These are phyloP conservation scores for Bilobella aurantiaca DNA, from an alignment of 1,140 invertebrate genomes.

Conservation along the genomic window DNA sequence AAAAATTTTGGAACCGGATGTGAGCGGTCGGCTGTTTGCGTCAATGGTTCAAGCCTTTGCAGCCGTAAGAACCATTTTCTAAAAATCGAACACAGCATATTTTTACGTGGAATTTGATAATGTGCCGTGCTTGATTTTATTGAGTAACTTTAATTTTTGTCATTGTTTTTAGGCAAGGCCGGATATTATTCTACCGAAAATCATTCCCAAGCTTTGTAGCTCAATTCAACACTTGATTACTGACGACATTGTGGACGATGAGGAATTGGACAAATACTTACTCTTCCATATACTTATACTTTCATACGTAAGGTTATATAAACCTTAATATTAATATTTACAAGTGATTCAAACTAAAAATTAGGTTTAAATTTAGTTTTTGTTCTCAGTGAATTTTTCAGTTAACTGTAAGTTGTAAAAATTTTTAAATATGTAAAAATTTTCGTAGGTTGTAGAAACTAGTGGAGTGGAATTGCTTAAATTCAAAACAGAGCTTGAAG, in stretches of 20 bases:
- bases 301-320: constrained; percentile 48
- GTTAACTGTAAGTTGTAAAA: neutral
- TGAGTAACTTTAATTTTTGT: neutral
- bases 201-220: constrained; percentile 60
- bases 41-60: constrained; percentile 58
- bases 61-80: constrained; percentile 45
- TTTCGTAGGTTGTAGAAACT: constrained; percentile 25
- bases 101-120: no score
- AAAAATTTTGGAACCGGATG: constrained; percentile 65
- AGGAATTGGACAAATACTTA: constrained; percentile 66
- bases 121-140: neutral
- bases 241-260: constrained; percentile 54
- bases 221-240: constrained; percentile 47
- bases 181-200: constrained; percentile 54
- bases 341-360: no score
- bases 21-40: constrained; percentile 65
- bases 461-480: constrained; percentile 27
- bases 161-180: constrained; percentile 44
- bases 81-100: neutral
- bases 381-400: neutral
- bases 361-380: neutral
- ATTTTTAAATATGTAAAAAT: neutral
- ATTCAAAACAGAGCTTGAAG: constrained; percentile 20
- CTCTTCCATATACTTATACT: constrained; percentile 66
- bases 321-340: neutral